Evolutionary conservation across 2,888 invertebrate species (phyloP).

Genomic region (Xanthia togata): DNA sequence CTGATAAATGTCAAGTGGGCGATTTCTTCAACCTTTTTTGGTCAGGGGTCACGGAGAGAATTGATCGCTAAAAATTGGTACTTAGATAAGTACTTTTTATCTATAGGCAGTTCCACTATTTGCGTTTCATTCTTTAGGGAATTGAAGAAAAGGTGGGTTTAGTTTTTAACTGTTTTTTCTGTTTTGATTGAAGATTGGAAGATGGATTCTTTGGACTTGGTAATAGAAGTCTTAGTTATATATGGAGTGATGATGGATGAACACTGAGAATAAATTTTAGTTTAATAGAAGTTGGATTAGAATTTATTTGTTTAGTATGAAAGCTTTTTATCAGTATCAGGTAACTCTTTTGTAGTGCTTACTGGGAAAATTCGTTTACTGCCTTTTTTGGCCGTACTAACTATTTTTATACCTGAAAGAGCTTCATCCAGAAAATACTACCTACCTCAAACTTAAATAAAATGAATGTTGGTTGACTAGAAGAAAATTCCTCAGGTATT

Average conservation of each 20-base stretch:
- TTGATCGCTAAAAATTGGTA: conserved; percentile 22
- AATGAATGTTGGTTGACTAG: background rate
- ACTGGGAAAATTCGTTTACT: background rate
- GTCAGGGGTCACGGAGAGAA: conserved; percentile 52
- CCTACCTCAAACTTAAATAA: background rate
- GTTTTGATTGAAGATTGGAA: conserved; percentile 12
- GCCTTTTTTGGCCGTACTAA: background rate
- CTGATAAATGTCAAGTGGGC: conserved; percentile 57
- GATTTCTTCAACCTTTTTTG: conserved; percentile 41
- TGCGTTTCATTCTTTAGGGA: conserved; percentile 32
- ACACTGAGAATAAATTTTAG: background rate
- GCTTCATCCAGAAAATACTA: background rate
- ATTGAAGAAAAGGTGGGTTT: conserved; percentile 26
- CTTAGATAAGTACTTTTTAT: conserved; percentile 9
- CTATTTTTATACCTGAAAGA: background rate
- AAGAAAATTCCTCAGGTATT: too few species aligned
- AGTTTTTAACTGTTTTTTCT: conserved; percentile 3
- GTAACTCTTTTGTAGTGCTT: background rate
- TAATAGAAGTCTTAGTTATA: conserved; percentile 9
- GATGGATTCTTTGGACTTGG: conserved; percentile 9
- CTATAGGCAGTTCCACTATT: conserved; percentile 34
- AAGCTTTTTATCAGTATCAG: background rate
- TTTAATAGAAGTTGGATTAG: background rate
- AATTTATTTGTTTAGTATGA: background rate
- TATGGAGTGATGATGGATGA: conserved; percentile 6